Evolutionary conservation across 2,888 invertebrate genomes (phyloP).

Genomic region (Ganaspis brasiliensis): DNA sequence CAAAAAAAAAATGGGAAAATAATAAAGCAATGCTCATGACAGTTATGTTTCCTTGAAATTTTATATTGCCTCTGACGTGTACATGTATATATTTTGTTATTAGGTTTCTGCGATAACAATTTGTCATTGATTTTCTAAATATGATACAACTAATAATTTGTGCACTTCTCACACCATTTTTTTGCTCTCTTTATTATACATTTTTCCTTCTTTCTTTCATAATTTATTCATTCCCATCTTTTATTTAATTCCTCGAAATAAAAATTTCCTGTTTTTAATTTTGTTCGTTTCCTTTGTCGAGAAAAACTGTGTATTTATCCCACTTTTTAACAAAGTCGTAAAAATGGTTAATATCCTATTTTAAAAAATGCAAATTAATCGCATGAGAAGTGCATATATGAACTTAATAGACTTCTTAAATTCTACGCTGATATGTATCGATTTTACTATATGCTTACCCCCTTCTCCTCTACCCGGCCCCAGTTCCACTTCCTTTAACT

Average conservation of each 20-base stretch:
- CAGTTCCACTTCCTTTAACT: not conserved
- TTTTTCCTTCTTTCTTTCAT: not conserved
- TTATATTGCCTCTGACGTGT: slow-evolving; percentile 11
- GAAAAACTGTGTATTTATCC: not conserved
- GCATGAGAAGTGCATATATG: not conserved
- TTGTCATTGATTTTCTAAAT: not conserved
- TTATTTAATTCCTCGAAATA: too few relatives aligned
- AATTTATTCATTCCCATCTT: too few relatives aligned
- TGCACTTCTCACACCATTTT: slow-evolving; percentile 20
- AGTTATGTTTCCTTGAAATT: slow-evolving; percentile 22
- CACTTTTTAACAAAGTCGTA: not conserved
- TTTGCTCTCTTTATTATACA: not conserved
- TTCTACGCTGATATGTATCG: slow-evolving; percentile 30
- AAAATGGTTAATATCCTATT: not conserved
- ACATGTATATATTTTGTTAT: slow-evolving; percentile 7
- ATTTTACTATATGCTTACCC: not conserved
- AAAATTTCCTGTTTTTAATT: too few relatives aligned
- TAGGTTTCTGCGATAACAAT: slow-evolving; percentile 17
- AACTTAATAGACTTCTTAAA: slow-evolving; percentile 21
- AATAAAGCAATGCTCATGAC: slow-evolving; percentile 26
- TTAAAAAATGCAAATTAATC: not conserved
- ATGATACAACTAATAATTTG: slow-evolving; percentile 12
- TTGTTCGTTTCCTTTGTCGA: too few relatives aligned
- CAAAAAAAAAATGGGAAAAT: slow-evolving; percentile 18
- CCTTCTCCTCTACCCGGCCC: too few relatives aligned